A percentile compares a stretch with the other conserved stretches of the same genome.
These are phyloP conservation scores for Drosophila funebris DNA, from an alignment of 1,140 invertebrate species.

Conservation along the genomic window DNA sequence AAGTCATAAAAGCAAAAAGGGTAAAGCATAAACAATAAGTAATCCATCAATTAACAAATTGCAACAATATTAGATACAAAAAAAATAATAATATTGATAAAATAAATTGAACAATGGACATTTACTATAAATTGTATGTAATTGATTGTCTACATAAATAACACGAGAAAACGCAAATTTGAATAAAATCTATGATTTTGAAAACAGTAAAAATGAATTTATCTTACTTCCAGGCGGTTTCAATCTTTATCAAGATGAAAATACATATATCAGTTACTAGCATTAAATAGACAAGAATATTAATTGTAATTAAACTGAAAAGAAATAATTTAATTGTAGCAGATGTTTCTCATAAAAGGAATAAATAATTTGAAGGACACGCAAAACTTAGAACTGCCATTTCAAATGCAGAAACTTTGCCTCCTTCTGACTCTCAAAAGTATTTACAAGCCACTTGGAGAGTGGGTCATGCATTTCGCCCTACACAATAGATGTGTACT, in stretches of 20 bases:
- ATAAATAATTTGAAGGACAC: background rate
- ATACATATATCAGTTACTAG: no score
- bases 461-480: no score
- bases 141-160: constrained; percentile 46
- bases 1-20: constrained; percentile 40
- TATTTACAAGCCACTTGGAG: no score
- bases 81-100: constrained; percentile 1
- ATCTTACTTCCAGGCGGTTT: no score
- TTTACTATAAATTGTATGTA: constrained; percentile 55
- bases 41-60: constrained; percentile 48
- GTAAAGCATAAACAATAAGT: constrained; percentile 39
- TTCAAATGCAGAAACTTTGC: background rate
- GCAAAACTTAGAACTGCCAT: background rate
- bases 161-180: constrained; percentile 39
- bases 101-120: constrained; percentile 29
- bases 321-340: no score
- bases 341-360: background rate
- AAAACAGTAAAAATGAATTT: constrained; percentile 18
- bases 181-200: constrained; percentile 65
- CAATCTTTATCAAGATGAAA: no score
- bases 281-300: no score
- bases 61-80: constrained; percentile 49
- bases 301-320: no score
- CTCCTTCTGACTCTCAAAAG: background rate
- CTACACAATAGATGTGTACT: no score